Evolutionary conservation across 2,797 vertebrate species (phyloP).

Genomic region (Brachyrhaphis roseni): DNA sequence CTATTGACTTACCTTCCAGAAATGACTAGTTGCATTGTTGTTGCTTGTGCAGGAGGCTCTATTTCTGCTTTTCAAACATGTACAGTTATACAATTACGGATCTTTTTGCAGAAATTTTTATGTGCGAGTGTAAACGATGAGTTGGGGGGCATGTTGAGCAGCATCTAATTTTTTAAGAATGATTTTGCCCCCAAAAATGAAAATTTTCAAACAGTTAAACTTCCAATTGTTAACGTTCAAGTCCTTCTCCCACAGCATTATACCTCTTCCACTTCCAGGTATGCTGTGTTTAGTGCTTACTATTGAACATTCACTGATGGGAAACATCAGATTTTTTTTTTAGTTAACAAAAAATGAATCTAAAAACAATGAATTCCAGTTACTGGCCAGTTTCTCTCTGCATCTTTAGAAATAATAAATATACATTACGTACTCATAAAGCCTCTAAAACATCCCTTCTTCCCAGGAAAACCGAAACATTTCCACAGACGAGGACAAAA

Average conservation of each 20-base stretch:
- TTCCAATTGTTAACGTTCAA: not conserved
- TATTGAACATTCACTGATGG: not conserved
- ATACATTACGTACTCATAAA: not conserved
- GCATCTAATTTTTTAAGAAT: no score
- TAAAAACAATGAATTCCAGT: not conserved
- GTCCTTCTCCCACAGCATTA: not conserved
- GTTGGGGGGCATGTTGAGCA: no score
- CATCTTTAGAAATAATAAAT: not conserved
- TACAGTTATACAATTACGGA: no score
- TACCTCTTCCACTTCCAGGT: not conserved
- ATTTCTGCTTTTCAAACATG: no score
- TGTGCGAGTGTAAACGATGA: no score
- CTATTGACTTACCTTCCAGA: no score
- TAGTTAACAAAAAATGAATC: not conserved
- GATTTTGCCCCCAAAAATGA: no score
- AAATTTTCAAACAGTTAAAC: not conserved
- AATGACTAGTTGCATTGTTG: no score
- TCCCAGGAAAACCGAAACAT: not conserved
- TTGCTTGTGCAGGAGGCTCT: no score
- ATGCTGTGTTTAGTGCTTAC: not conserved
- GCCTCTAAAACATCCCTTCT: not conserved
- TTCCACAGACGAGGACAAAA: not conserved
- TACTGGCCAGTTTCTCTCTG: not conserved
- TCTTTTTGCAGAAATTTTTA: no score
- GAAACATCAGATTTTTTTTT: not conserved